Evolutionary conservation across 2,888 invertebrate species (phyloP).

Genomic region (Acleris emargana): DNA sequence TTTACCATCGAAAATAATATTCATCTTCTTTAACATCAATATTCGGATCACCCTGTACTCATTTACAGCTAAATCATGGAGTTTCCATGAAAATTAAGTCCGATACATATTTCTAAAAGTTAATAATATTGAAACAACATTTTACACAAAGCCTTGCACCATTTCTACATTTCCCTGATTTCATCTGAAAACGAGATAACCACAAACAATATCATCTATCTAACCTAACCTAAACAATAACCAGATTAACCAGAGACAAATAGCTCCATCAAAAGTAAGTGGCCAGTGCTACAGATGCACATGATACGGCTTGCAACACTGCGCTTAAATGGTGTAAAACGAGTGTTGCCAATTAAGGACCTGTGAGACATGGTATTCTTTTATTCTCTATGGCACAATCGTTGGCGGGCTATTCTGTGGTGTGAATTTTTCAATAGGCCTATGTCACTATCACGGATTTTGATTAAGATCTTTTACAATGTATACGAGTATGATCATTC

Average conservation of each 20-base stretch:
- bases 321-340: conserved; percentile 30
- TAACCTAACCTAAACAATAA: conserved; percentile 14
- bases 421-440: not conserved
- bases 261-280: conserved; percentile 27
- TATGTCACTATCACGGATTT: not conserved
- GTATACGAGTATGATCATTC: too few relatives aligned
- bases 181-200: conserved; percentile 25
- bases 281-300: conserved; percentile 23
- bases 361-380: conserved; percentile 37
- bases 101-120: too few relatives aligned
- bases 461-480: too few relatives aligned
- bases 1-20: too few relatives aligned
- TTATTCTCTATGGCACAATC: conserved; percentile 31
- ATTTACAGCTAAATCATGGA: too few relatives aligned
- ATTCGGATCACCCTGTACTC: too few relatives aligned
- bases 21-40: too few relatives aligned
- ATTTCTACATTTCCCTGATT: conserved; percentile 8
- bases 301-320: conserved; percentile 34
- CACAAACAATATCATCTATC: conserved; percentile 30
- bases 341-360: conserved; percentile 32
- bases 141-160: not conserved
- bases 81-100: too few relatives aligned
- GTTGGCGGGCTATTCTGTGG: conserved; percentile 21
- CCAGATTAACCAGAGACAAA: conserved; percentile 32
- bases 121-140: too few relatives aligned